Evolutionary conservation across 2,113 vertebrate species (phyloP).

Genomic region (Hemibates koningsi): DNA sequence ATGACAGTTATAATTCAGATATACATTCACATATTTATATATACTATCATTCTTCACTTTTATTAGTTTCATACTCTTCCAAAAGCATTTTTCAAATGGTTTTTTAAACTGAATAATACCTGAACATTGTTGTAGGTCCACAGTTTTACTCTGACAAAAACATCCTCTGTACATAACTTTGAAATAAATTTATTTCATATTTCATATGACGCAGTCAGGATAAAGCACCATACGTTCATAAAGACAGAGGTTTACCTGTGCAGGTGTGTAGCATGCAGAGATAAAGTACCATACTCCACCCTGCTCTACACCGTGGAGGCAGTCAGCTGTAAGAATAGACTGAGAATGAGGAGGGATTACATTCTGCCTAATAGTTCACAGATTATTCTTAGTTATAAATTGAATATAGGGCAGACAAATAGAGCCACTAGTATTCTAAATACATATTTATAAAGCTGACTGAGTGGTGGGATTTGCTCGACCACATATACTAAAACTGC

Average conservation of each 20-base stretch:
- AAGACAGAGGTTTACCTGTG: not conserved
- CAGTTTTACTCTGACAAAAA: not conserved
- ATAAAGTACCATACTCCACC: not conserved
- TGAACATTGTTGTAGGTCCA: not conserved
- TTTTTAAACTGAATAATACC: not conserved
- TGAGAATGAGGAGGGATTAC: constrained; percentile 25
- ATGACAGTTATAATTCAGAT: not conserved
- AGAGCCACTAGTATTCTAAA: constrained; percentile 12
- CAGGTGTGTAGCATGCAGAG: not conserved
- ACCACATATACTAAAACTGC: not conserved
- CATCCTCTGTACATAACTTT: not conserved
- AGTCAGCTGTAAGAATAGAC: not conserved
- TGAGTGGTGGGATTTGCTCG: constrained; percentile 30
- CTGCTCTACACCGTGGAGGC: not conserved
- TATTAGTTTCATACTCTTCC: not conserved
- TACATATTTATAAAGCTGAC: constrained; percentile 36
- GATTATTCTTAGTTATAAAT: constrained; percentile 40
- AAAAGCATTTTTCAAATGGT: not conserved
- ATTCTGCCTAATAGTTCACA: constrained; percentile 25
- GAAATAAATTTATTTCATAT: not conserved
- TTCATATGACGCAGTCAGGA: not conserved
- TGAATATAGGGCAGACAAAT: constrained; percentile 33
- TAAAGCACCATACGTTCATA: not conserved
- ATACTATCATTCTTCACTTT: not conserved
- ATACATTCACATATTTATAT: not conserved